A percentile compares a stretch with the other conserved stretches of the same genome.
Conservation (phyloP, 1,140 invertebrate species). For the Neotoxoptera formosana region DNA sequence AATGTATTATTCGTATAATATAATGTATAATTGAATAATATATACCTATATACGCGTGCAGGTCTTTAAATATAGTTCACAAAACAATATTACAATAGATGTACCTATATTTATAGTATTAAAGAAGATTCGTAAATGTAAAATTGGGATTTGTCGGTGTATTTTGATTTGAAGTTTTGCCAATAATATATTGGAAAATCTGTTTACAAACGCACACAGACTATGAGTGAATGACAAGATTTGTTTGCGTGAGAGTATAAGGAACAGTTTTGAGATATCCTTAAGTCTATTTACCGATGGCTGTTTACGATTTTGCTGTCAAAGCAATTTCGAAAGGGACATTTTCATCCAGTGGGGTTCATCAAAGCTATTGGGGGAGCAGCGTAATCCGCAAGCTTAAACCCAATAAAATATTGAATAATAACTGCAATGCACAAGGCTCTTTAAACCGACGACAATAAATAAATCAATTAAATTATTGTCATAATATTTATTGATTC, state of each 20-base stretch:
- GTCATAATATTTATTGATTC: constrained; percentile 40
- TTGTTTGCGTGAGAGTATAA: constrained; percentile 29
- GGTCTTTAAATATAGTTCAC: background rate
- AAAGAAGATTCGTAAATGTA: background rate
- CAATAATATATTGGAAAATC: constrained; percentile 11
- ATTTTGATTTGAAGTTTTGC: constrained; percentile 28
- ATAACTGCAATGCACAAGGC: constrained; percentile 10
- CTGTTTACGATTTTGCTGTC: constrained; percentile 48
- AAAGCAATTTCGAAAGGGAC: constrained; percentile 40
- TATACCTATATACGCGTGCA: no score
- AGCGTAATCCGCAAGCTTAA: constrained; percentile 22
- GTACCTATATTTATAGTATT: background rate
- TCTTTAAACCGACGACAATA: constrained; percentile 26
- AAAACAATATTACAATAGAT: background rate
- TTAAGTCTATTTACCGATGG: constrained; percentile 55
- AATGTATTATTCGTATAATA: no score
- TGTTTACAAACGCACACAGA: constrained; percentile 37
- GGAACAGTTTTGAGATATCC: constrained; percentile 24
- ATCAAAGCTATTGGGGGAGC: constrained; percentile 48
- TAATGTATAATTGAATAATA: no score
- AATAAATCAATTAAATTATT: constrained; percentile 44
- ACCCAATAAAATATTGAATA: constrained; percentile 50
- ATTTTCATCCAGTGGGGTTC: background rate
- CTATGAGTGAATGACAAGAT: constrained; percentile 21
- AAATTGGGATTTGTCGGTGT: background rate